Base-by-base conservation (phyloP, 92 coral and sea anemone species). In the Epizoanthus fatuus region DNA sequence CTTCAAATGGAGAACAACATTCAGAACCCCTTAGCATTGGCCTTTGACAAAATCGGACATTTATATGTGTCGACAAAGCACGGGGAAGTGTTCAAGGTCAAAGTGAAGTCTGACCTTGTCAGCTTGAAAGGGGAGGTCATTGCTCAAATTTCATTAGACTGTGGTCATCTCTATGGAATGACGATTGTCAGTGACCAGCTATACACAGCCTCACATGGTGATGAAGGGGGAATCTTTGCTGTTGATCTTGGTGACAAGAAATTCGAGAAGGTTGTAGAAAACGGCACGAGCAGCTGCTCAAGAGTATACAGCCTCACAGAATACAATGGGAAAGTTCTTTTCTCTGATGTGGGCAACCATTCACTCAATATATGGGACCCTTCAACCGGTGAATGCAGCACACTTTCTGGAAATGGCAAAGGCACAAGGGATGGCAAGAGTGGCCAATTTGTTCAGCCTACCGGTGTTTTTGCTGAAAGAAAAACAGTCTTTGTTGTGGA, bases 151-250 rank as follows among this genome's bases (percentile, higher is more conserved):
- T 63, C 40, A 38, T 54, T 84, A 64, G 25, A 74, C 67, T 22
- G 88, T 49, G 88, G 83, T 17, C 88, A 60, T 84, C 42, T 84
- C 40, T 84, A 84, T 52, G 88, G 88, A 84, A 47, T 84, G n/a
- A 66, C 83, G 17, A 12, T 85, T 85, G 69, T 85, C 5, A 75
- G 64, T 74, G 70, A 85, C 19, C 6, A 45, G 9, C 29, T 85
- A 74, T 74, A 64, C 57, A 55, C 76, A 32, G 82, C 88, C 17
- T 85, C 88, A 16, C 83, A 75, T 65, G 88, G 11, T 53, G 57
- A 63, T 63, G 47, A 85, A 25, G 83, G 83, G 22, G 58, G 69
- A 85, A 73, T 74, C 75, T 85, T 51, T 75, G 20, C 16, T n/a
- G 77, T 85, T 6, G 37, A 75, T 85, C 20, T 75, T 7, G 29